A percentile compares a stretch with the other conserved stretches of the same genome.
Conservation (phyloP, 2,797 vertebrate genomes). For the Anomalospiza imberbis region DNA sequence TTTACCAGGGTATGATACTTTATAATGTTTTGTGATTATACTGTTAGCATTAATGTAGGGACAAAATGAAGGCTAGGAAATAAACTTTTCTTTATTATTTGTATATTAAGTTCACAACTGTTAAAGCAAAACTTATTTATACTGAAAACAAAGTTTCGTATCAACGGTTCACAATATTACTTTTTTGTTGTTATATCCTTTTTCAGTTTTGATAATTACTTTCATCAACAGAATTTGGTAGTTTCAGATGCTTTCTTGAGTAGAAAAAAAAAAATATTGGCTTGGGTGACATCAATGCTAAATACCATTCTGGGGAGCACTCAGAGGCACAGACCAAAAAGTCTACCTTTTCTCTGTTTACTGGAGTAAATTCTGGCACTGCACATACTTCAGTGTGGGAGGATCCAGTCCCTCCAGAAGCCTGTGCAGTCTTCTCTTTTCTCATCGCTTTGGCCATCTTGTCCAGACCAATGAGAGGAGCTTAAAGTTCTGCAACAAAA, state of each 20-base stretch:
- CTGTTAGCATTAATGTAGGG: neutral
- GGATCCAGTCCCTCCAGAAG: neutral
- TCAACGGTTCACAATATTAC: neutral
- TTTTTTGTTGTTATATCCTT: neutral
- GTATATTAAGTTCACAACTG: neutral
- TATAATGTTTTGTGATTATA: neutral
- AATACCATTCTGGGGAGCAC: neutral
- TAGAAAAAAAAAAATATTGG: neutral
- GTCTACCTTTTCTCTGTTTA: neutral
- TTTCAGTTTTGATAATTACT: neutral
- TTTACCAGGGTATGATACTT: neutral
- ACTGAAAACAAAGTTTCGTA: neutral
- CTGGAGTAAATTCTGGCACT: neutral
- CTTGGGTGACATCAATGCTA: neutral
- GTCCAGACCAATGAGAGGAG: neutral
- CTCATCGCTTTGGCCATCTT: neutral
- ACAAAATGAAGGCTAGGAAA: neutral
- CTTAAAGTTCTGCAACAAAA: neutral
- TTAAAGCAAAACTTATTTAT: neutral
- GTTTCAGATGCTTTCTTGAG: neutral
- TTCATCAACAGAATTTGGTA: neutral
- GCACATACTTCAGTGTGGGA: neutral
- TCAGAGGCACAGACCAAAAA: neutral
- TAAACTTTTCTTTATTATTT: neutral
- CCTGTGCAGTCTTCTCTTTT: neutral